Percentiles rank a stretch among this genome's conserved stretches.
phyloP scores from a whole-genome alignment of 2,113 vertebrate genomes.

The Cettia cetti region DNA sequence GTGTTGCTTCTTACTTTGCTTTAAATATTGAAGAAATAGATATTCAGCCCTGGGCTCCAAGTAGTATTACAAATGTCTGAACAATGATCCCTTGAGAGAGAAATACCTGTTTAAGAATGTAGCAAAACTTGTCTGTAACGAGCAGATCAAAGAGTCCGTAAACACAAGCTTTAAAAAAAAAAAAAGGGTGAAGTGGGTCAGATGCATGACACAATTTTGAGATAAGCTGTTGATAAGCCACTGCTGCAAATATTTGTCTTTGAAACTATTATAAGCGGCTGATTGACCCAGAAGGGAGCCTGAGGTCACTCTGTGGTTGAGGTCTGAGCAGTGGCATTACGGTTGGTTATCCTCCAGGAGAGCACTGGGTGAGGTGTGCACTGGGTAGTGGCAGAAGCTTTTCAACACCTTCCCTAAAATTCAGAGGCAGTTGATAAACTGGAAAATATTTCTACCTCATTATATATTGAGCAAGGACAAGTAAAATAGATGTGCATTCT shows the following conservation, averaged over 20 bases:
- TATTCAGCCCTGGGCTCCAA: neutral
- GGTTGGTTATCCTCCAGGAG: accelerated
- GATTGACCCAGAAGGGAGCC: neutral
- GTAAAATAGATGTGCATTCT: neutral
- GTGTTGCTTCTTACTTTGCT: neutral
- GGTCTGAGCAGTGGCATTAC: neutral
- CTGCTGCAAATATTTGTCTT: slow-evolving; percentile 10
- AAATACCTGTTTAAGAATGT: slow-evolving; percentile 13
- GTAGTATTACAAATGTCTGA: neutral
- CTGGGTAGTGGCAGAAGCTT: accelerated
- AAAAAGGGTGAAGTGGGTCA: neutral
- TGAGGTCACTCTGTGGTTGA: neutral
- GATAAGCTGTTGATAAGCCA: slow-evolving; percentile 41
- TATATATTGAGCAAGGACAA: neutral
- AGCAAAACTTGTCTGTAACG: neutral
- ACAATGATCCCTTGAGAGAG: neutral
- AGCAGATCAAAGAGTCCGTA: neutral
- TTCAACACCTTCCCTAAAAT: neutral
- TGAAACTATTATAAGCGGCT: neutral
- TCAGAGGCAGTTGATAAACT: neutral
- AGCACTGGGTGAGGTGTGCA: accelerated
- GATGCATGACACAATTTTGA: neutral
- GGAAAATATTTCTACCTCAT: neutral
- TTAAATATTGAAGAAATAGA: neutral
- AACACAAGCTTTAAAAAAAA: neutral